Evolutionary conservation across 2,113 vertebrate species (phyloP).

Genomic region (Notarius quadriscutis): DNA sequence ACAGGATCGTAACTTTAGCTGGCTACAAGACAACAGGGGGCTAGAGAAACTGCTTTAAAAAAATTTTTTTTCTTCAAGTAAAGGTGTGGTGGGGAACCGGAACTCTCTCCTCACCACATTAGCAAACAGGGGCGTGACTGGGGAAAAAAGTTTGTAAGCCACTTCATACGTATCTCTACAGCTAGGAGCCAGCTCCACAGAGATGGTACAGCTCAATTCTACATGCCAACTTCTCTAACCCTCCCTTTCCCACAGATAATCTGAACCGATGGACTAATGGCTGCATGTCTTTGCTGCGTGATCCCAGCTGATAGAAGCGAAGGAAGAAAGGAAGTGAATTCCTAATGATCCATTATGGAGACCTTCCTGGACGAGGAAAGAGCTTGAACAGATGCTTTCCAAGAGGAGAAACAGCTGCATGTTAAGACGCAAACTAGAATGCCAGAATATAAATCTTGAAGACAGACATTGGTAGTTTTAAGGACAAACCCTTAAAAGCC

Average conservation of each 20-base stretch:
- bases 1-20: too few relatives aligned
- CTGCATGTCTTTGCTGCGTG: not conserved
- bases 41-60: not conserved
- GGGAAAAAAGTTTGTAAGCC: not conserved
- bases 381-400: not conserved
- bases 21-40: not conserved
- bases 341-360: not conserved
- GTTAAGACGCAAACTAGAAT: not conserved
- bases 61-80: not conserved
- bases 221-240: not conserved
- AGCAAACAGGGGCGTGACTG: not conserved
- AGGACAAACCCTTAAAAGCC: not conserved
- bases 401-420: not conserved
- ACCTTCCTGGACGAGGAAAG: not conserved
- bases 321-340: not conserved
- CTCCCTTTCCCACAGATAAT: not conserved
- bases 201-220: not conserved
- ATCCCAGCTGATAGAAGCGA: not conserved
- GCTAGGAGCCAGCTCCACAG: not conserved
- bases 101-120: not conserved
- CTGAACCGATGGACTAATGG: not conserved
- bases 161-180: not conserved
- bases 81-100: not conserved
- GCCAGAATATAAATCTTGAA: not conserved
- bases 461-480: not conserved